Conservation (phyloP, 2,888 invertebrate species). For the Acleris laterana region DNA sequence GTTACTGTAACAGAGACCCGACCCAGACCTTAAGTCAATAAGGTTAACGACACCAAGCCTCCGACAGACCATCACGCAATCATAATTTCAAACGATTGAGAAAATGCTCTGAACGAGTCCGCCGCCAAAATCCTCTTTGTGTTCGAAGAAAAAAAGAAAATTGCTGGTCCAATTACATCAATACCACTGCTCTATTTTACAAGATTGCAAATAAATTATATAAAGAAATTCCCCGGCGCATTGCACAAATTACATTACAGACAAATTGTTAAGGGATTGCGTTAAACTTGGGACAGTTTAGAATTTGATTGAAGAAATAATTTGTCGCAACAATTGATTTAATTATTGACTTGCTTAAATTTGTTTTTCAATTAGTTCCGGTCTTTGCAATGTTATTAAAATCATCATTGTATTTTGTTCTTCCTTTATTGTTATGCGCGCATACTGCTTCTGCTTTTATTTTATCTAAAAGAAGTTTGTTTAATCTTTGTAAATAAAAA, state of each 20-base stretch:
- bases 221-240: constrained; percentile 50
- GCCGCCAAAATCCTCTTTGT: constrained; percentile 16
- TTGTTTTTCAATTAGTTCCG: constrained; percentile 25
- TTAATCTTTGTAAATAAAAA: no score
- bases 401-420: constrained; percentile 12
- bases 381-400: constrained; percentile 8
- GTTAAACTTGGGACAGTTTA: constrained; percentile 44
- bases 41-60: constrained; percentile 18
- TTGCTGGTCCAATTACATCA: constrained; percentile 48
- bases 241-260: constrained; percentile 57
- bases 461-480: not conserved
- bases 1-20: not conserved
- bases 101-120: constrained; percentile 15
- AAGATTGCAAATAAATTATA: constrained; percentile 55
- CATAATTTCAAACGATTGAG: constrained; percentile 29
- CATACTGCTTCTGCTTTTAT: not conserved
- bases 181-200: constrained; percentile 48
- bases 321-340: constrained; percentile 36
- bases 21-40: constrained; percentile 24
- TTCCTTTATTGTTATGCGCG: constrained; percentile 8
- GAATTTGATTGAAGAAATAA: constrained; percentile 35
- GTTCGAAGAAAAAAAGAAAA: constrained; percentile 21
- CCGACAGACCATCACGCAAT: constrained; percentile 8
- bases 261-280: constrained; percentile 49
- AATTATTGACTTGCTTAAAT: constrained; percentile 35